These are phyloP conservation scores for Chlorodrepanis virens DNA, from an alignment of 2,113 vertebrate genomes.

Conservation along the genomic window DNA sequence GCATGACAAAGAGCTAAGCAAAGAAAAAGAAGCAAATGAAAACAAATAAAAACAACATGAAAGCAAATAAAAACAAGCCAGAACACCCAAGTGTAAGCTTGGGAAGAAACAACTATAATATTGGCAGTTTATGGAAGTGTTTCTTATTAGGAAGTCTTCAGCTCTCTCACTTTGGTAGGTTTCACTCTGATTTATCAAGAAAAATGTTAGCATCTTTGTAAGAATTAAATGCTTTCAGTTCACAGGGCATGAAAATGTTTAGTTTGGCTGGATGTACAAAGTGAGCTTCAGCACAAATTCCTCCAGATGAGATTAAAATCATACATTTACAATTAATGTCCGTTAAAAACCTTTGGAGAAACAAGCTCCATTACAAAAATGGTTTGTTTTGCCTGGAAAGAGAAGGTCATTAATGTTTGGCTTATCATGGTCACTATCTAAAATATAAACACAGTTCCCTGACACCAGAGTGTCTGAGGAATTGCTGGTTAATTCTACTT, in stretches of 20 bases:
- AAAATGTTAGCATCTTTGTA: not conserved
- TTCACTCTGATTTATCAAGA: not conserved
- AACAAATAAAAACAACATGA: not conserved
- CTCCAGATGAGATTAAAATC: slow-evolving; percentile 1
- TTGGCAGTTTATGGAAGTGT: not conserved
- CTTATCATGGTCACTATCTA: not conserved
- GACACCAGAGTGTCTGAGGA: not conserved
- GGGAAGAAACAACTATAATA: not conserved
- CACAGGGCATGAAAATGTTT: slow-evolving; percentile 14
- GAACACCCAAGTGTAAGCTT: not conserved
- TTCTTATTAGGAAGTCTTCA: not conserved
- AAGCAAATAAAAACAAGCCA: not conserved
- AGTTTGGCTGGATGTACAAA: slow-evolving; percentile 38
- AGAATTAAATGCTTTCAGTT: slow-evolving; percentile 17
- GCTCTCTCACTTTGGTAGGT: not conserved
- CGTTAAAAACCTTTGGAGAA: not conserved
- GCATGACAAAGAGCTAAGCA: not conserved
- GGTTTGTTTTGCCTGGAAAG: slow-evolving; percentile 21
- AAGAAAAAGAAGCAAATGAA: not conserved
- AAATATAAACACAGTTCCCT: not conserved
- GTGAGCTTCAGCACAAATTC: not conserved
- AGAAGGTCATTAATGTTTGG: not conserved
- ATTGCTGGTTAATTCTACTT: not conserved
- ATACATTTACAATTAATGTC: not conserved
- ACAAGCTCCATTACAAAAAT: not conserved